Percentiles rank a stretch among this genome's conserved stretches.
phyloP scores from a whole-genome alignment of 2,797 vertebrate species.

The Thunnus albacares region DNA sequence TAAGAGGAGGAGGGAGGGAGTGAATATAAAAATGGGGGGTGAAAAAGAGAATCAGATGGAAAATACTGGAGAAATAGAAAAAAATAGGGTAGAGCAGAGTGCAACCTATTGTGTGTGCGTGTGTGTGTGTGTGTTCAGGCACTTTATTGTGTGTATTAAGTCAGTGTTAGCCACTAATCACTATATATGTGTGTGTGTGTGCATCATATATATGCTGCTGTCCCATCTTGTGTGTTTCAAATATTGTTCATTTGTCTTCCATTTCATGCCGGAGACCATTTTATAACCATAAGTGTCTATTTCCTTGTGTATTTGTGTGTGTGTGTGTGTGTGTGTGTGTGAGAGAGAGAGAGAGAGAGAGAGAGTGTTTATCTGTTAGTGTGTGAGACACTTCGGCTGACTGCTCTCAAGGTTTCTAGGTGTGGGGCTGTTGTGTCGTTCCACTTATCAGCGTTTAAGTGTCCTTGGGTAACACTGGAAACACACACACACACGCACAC shows the following conservation, averaged over 20 bases:
- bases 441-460: constrained; percentile 71
- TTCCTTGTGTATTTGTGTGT: constrained; percentile 11
- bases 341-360: constrained; percentile 1
- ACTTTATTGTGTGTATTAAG: constrained; percentile 7
- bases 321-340: constrained; percentile 5
- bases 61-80: neutral
- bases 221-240: neutral
- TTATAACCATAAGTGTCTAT: constrained; percentile 24
- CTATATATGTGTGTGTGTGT: neutral
- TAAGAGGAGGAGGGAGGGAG: neutral
- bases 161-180: neutral
- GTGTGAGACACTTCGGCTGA: constrained; percentile 48
- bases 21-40: constrained; percentile 15
- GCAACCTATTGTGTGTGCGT: neutral
- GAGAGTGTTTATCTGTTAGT: constrained; percentile 13
- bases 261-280: neutral
- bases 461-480: constrained; percentile 65
- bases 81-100: neutral
- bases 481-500: constrained; percentile 17
- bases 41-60: constrained; percentile 1
- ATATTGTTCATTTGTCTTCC: neutral
- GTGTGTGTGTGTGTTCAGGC: constrained; percentile 17
- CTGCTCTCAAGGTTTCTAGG: constrained; percentile 69
- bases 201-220: neutral
- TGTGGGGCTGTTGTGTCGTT: constrained; percentile 60